Conservation (phyloP, 2,888 invertebrate genomes). For the Julus scandinavius region DNA sequence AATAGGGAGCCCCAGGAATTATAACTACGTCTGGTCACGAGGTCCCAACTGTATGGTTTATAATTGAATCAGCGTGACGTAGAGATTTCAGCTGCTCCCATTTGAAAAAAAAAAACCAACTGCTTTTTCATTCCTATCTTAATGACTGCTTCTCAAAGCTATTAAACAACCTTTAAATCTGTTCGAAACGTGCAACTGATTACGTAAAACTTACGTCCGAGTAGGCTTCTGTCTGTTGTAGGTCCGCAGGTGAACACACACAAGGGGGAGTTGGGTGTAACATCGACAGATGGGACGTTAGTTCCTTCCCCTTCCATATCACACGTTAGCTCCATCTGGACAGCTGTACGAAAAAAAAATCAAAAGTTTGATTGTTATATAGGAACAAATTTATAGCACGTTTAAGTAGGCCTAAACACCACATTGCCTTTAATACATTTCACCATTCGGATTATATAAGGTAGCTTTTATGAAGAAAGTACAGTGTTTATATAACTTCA, state of each 20-base stretch:
- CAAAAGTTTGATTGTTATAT: conserved; percentile 19
- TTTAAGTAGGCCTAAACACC: neutral
- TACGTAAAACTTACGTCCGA: neutral
- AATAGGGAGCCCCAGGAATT: neutral
- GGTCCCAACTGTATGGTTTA: neutral
- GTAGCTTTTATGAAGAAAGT: too few species aligned
- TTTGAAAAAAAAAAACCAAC: neutral
- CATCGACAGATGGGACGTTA: conserved; percentile 22
- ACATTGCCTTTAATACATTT: neutral
- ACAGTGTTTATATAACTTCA: too few species aligned
- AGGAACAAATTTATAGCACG: neutral
- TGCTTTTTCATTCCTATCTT: neutral
- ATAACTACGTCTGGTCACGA: neutral
- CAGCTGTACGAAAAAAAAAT: neutral
- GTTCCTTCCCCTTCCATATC: conserved; percentile 4
- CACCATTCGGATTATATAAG: too few species aligned
- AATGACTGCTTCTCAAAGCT: neutral
- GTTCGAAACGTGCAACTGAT: neutral
- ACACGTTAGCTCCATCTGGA: neutral
- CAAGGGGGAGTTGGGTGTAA: conserved; percentile 1
- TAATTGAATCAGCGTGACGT: neutral
- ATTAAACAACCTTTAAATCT: conserved; percentile 18
- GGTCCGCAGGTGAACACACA: conserved; percentile 29
- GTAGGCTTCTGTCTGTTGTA: neutral
- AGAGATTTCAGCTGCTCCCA: neutral